A percentile compares a stretch with the other conserved stretches of the same genome.
Conservation (phyloP, 2,113 vertebrate species). For the Pachycephala philippinensis region DNA sequence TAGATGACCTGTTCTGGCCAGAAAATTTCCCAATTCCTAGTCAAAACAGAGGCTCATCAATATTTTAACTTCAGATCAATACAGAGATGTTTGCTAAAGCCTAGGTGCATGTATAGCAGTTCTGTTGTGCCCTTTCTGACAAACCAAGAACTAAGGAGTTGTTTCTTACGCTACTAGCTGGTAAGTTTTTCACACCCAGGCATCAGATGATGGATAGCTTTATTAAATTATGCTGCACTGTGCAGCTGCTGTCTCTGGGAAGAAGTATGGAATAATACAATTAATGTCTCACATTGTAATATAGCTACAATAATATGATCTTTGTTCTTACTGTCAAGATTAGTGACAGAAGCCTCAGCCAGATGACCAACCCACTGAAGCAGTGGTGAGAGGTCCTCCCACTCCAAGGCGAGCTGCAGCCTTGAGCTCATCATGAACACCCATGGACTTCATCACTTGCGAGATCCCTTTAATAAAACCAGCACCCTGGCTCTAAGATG, state of each 20-base stretch:
- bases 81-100: neutral
- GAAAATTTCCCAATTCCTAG: neutral
- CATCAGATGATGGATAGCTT: neutral
- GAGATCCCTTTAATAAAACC: neutral
- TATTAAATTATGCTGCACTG: neutral
- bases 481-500: neutral
- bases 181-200: neutral
- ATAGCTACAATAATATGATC: neutral
- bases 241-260: neutral
- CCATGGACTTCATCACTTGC: neutral
- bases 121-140: neutral
- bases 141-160: neutral
- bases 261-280: neutral
- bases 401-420: neutral
- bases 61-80: neutral
- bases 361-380: neutral
- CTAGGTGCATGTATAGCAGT: fast-evolving
- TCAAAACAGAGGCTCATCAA: neutral
- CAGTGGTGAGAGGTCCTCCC: neutral
- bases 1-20: neutral
- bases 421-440: neutral
- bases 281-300: neutral
- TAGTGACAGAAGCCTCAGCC: neutral
- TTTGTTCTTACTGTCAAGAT: neutral
- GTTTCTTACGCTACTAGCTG: neutral